Evolutionary conservation across 2,113 vertebrate genomes (phyloP).

Genomic region (Ciconia maguari): DNA sequence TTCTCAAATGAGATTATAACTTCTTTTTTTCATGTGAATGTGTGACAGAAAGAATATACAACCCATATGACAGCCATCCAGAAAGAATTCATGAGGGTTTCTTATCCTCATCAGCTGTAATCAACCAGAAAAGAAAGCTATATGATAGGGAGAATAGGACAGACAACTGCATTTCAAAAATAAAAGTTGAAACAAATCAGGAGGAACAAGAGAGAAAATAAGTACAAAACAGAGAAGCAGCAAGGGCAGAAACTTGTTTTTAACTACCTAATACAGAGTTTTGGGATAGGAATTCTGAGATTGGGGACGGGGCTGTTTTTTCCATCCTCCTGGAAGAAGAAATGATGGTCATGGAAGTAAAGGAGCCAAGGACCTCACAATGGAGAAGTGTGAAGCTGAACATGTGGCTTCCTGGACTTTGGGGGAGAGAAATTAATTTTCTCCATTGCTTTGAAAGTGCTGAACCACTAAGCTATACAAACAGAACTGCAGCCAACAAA

Average conservation of each 20-base stretch:
- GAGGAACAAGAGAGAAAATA: neutral
- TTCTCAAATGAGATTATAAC: neutral
- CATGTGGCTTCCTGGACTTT: neutral
- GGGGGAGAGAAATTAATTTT: neutral
- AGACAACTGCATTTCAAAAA: neutral
- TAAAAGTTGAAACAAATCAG: neutral
- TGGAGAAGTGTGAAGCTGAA: neutral
- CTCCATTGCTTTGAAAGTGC: neutral
- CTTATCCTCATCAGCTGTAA: neutral
- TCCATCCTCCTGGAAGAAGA: neutral
- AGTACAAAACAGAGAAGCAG: neutral
- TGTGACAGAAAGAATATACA: neutral
- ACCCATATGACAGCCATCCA: neutral
- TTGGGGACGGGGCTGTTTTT: neutral
- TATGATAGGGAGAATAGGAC: neutral
- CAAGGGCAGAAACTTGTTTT: neutral
- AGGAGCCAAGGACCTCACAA: neutral
- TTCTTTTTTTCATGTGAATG: neutral
- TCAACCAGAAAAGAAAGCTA: neutral
- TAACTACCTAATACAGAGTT: neutral
- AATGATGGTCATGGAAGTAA: neutral
- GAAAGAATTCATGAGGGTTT: neutral
- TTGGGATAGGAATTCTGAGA: neutral
- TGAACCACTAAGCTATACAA: neutral
- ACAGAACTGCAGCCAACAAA: neutral